Base-by-base conservation (phyloP, 1,140 invertebrate species). In the Caerostris extrusa region DNA sequence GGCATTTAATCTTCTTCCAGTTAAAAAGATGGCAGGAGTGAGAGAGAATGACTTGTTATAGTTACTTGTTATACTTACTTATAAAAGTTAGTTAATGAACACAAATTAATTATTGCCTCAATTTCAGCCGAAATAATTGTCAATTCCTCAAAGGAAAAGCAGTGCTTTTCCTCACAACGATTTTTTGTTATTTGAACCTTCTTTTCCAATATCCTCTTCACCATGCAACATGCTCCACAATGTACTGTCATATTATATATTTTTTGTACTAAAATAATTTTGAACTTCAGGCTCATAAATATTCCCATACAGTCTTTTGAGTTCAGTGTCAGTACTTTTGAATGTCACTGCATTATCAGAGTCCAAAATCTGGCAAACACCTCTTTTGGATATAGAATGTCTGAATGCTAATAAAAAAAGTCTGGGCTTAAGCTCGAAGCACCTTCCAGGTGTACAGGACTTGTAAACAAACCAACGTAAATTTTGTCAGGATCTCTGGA, bases 191-290 rank as follows among this genome's bases (percentile, higher is more conserved):
- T 3, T 2, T 2, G 8, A 60, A 12, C 57, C 3, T 60, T 17
- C 85, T 2, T 19, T 93, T 71, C 50, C 81, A 93, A 10, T 14
- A 88, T 82, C 81, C 91, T 69, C 82, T 82, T 71, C 91, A 93
- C 91, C 81, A 93, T 86, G 82, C 71, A 60, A 6, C 90, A 14
- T 53, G 12, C 17, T 77, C 67, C 3, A 88, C 77, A n/a, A 91
- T 91, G 64, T 87, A 91, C 55, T 91, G 3, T n/a, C 90, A 91
- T 2, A 19, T n/a, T 34, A 91, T 82, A n/a, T 55, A 3, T 55
- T 55, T 50, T 58, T 56, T 58, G 7, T 10, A 12, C 7, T 34
- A 50, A 85, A 85, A 58, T 56, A 55, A 53, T 85, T 17, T 56
- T n/a, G 3, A 85, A 85, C 82, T 85, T 85, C 82, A 50, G 50